Evolutionary conservation across 2,888 invertebrate genomes (phyloP).

Genomic region (Chrysomela aeneicollis): DNA sequence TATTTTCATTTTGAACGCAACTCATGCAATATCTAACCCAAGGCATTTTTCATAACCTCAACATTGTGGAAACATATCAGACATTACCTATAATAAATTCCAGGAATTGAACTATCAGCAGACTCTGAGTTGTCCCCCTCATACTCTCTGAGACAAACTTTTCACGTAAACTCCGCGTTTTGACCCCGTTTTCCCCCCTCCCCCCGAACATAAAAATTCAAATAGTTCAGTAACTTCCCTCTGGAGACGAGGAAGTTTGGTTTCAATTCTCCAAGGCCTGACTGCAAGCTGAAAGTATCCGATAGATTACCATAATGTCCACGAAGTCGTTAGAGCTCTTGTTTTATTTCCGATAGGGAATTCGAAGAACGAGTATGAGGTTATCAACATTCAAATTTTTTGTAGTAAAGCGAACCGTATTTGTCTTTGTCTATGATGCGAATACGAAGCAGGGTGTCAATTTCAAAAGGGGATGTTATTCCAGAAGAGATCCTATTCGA

Average conservation of each 20-base stretch:
- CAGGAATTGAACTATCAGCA: no score
- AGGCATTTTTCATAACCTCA: no score
- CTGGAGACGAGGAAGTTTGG: slow-evolving; percentile 27
- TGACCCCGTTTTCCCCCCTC: neutral
- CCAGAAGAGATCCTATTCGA: no score
- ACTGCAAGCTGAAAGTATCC: neutral
- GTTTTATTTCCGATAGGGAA: slow-evolving; percentile 13
- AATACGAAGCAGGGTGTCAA: no score
- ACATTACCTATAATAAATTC: no score
- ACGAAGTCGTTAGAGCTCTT: slow-evolving; percentile 16
- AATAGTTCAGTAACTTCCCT: slow-evolving; percentile 30
- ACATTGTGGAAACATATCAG: no score
- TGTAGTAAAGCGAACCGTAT: neutral
- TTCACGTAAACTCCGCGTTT: slow-evolving; percentile 15
- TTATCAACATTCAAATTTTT: slow-evolving; percentile 13
- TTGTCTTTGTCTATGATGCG: no score
- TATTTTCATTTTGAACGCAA: no score
- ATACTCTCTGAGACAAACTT: neutral
- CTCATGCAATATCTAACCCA: no score
- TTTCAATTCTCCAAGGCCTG: slow-evolving; percentile 26
- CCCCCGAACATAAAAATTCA: slow-evolving; percentile 29
- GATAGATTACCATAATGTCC: slow-evolving; percentile 29
- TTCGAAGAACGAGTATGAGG: neutral
- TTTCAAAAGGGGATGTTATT: no score
- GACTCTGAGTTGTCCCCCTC: no score